Base-by-base conservation (phyloP, 2,888 invertebrate species). In the Drosophila meridionalis region DNA sequence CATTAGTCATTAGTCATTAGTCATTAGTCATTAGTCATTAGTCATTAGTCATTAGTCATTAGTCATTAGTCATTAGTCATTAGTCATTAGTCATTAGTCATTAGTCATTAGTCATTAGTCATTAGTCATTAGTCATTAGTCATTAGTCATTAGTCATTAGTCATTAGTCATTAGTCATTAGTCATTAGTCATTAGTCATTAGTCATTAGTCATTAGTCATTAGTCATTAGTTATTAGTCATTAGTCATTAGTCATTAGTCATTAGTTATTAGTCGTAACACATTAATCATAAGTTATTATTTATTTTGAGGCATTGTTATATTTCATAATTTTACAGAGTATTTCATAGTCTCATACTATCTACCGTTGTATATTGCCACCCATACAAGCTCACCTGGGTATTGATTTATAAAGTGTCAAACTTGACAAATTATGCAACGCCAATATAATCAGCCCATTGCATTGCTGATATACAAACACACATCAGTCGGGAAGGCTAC, bases 371-470 rank as follows among this genome's bases (percentile, higher is more conserved):
- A 12, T 8, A 34, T 38, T 9, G 12, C 2, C 20, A 20, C 28
- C 34, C 9, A 2, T 4, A 9, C n/a, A 28, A 20, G 40, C 26
- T 58, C 48, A 52, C 36, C 45, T 48, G 32, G 56, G 20, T 81
- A 81, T 81, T 82, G 82, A 80, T 82, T 82, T 72, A 69, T 75
- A 57, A 58, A 69, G 77, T 83, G 83, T 70, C 85, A 81, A 80
- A 73, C 80, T 65, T 38, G 81, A 73, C 80, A 81, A 77, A 73
- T 83, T 83, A 68, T 59, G 76, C 78, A 76, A 76, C 74, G 62
- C 26, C 53, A 64, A 42, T 69, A 71, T 65, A 69, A 77, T 58
- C 65, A 64, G 68, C 62, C 66, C 52, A 52, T 71, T 80, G 83
- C 82, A 83, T 14, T 40, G 80, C 81, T 72, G 73, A 60, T 80